phyloP scores from a whole-genome alignment of 2,797 vertebrate genomes.

The Eupleurogrammus muticus region DNA sequence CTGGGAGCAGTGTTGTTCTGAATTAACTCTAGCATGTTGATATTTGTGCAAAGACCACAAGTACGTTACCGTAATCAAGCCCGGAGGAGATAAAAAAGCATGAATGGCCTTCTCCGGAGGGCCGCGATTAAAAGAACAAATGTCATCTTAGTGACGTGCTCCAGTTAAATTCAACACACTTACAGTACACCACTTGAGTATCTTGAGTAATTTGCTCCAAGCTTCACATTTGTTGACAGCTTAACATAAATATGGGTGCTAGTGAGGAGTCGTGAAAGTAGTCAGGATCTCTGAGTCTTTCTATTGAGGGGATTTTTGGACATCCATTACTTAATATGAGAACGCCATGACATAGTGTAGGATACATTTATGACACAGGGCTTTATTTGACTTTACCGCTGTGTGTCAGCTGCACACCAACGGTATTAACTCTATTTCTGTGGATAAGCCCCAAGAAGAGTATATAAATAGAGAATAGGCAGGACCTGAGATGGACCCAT shows the following conservation, averaged over 20 bases:
- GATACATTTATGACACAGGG: background rate
- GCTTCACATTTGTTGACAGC: constrained; percentile 8
- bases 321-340: background rate
- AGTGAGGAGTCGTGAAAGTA: background rate
- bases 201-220: constrained; percentile 2
- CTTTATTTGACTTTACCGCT: background rate
- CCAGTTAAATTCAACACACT: constrained; percentile 11
- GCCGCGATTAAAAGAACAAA: background rate
- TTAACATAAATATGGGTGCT: background rate
- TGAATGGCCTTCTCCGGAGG: constrained; percentile 29
- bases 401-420: background rate
- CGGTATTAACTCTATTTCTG: background rate
- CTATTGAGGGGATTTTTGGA: background rate
- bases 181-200: background rate
- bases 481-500: constrained; percentile 10
- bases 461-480: constrained; percentile 7
- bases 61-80: constrained; percentile 26
- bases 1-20: constrained; percentile 1
- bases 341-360: background rate
- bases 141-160: background rate
- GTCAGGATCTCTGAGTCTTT: background rate
- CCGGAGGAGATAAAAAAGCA: constrained; percentile 14
- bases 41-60: constrained; percentile 26
- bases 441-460: background rate
- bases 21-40: constrained; percentile 30